These are phyloP conservation scores for Andricus grossulariae DNA, from an alignment of 1,140 invertebrate species.

Conservation along the genomic window DNA sequence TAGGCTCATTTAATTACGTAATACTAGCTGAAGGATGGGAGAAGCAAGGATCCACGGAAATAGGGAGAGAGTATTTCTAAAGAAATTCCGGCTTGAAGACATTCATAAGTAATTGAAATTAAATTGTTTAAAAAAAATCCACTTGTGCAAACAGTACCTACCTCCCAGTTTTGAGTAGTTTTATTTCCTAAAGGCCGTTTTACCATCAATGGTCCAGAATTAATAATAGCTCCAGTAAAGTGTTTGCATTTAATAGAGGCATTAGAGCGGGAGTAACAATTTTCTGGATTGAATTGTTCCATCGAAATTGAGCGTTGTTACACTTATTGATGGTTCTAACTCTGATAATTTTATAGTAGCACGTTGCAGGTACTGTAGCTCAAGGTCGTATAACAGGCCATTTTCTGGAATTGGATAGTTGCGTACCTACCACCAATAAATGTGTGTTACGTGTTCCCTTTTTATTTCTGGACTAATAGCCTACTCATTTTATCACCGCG, in stretches of 20 bases:
- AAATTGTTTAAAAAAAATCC: neutral
- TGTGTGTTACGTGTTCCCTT: neutral
- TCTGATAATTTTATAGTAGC: neutral
- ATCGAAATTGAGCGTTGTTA: neutral
- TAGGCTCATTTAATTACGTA: constrained; percentile 11
- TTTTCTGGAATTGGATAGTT: neutral
- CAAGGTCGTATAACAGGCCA: constrained; percentile 6
- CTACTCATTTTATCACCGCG: neutral
- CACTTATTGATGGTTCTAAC: constrained; percentile 1
- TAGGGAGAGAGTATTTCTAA: neutral
- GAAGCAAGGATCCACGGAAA: neutral
- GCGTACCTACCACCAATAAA: neutral
- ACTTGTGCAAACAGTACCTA: no score
- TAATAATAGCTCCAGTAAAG: neutral
- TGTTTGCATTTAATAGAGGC: neutral
- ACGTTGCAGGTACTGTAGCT: neutral
- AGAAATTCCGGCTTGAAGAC: neutral
- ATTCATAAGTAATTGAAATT: neutral
- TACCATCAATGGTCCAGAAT: no score
- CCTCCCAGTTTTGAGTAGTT: no score
- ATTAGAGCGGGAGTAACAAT: neutral
- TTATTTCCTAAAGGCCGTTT: no score
- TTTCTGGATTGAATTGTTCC: neutral
- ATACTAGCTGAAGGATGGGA: neutral
- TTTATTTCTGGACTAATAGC: neutral